A percentile compares a stretch with the other conserved stretches of the same genome.
Conservation (phyloP, 2,113 vertebrate species). For the Apteryx mantelli region DNA sequence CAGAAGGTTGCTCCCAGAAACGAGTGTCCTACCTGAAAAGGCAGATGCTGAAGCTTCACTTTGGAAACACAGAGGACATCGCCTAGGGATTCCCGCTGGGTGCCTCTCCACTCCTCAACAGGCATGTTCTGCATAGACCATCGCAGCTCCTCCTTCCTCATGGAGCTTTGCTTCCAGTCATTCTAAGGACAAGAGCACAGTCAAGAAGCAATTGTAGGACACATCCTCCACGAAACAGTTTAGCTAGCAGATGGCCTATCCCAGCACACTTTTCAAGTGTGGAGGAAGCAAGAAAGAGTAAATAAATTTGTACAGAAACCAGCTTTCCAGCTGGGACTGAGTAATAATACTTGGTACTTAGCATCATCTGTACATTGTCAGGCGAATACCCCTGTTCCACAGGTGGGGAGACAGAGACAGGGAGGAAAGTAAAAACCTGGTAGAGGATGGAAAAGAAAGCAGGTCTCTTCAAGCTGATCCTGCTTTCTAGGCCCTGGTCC, state of each 20-base stretch:
- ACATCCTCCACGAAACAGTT: not conserved
- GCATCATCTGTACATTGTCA: not conserved
- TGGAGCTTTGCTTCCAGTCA: not conserved
- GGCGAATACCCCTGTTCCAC: not conserved
- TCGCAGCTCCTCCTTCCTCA: constrained; percentile 80
- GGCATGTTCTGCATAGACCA: constrained; percentile 86
- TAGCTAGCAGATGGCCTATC: fast-evolving
- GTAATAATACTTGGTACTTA: fast-evolving
- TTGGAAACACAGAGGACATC: constrained; percentile 86
- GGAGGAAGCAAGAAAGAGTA: not conserved
- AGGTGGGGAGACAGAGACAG: not conserved
- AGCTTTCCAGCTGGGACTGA: not conserved
- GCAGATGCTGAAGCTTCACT: constrained; percentile 92
- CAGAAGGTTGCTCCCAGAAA: not conserved
- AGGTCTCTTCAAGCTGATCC: not conserved
- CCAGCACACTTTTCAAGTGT: not conserved
- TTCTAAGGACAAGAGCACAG: constrained; percentile 39
- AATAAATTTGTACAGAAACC: not conserved
- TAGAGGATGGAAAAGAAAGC: not conserved
- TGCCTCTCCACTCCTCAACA: constrained; percentile 84
- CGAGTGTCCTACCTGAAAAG: constrained; percentile 84
- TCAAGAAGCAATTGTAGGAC: not conserved
- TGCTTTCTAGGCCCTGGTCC: not conserved
- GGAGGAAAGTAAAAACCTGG: not conserved
- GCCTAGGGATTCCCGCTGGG: constrained; percentile 82